Conservation (phyloP, 2,888 invertebrate genomes). For the Hyppa rectilinea region DNA sequence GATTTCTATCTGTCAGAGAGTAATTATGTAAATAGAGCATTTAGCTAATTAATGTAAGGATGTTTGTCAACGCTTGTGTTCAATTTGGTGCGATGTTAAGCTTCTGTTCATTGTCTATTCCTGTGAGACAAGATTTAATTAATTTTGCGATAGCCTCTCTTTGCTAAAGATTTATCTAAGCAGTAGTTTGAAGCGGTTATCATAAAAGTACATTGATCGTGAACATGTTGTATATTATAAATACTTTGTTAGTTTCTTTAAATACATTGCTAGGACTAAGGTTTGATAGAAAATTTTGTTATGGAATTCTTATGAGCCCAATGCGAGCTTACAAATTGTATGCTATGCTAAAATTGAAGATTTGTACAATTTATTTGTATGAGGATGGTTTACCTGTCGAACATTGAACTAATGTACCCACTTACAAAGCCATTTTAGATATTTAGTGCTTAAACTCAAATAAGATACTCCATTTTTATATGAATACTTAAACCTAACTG, state of each 20-base stretch:
- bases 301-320: slow-evolving; percentile 17
- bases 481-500: background rate
- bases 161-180: background rate
- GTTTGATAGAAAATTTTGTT: slow-evolving; percentile 40
- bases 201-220: background rate
- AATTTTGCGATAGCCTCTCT: slow-evolving; percentile 20
- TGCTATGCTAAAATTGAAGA: slow-evolving; percentile 1
- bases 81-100: slow-evolving; percentile 42
- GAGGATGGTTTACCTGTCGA: too few species aligned
- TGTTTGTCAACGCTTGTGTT: slow-evolving; percentile 39
- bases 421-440: slow-evolving; percentile 1
- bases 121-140: slow-evolving; percentile 6
- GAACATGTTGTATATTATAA: slow-evolving; percentile 21
- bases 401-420: slow-evolving; percentile 5
- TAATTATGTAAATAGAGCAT: slow-evolving; percentile 33
- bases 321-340: slow-evolving; percentile 25
- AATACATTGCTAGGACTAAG: background rate
- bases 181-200: background rate
- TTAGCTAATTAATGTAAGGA: slow-evolving; percentile 5
- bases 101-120: slow-evolving; percentile 50
- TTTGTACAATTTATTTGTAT: background rate
- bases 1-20: background rate
- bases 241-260: slow-evolving; percentile 8
- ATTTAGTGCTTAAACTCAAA: background rate
- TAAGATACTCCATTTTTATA: slow-evolving; percentile 4